A percentile compares a stretch with the other conserved stretches of the same genome.
Conservation (phyloP, 2,797 vertebrate genomes). For the Betta splendens region DNA sequence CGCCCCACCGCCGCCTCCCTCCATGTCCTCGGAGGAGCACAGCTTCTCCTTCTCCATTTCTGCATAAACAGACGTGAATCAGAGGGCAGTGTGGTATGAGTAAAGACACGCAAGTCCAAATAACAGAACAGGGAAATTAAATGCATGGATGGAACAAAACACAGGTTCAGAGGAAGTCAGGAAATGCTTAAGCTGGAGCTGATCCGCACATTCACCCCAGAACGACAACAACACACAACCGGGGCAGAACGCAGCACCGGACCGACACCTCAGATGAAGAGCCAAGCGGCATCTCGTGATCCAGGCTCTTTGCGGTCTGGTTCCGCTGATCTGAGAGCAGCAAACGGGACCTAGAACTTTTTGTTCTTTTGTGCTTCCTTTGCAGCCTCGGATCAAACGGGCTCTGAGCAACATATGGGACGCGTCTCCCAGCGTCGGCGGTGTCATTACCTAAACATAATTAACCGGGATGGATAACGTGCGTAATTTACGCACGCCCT, state of each 20-base stretch:
- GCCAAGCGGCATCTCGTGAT: background rate
- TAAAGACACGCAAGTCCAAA: too few species aligned
- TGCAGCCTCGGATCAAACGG: slow-evolving; percentile 16
- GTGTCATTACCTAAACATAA: fast-evolving
- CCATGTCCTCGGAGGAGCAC: slow-evolving; percentile 68
- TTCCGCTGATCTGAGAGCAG: slow-evolving; percentile 10
- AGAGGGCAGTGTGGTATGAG: background rate
- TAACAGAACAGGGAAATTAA: too few species aligned
- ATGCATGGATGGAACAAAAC: background rate
- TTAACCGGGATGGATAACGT: fast-evolving
- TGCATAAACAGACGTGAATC: slow-evolving; percentile 41
- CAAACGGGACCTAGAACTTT: slow-evolving; percentile 65
- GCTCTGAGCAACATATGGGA: slow-evolving; percentile 20
- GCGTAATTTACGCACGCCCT: fast-evolving
- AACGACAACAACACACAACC: slow-evolving; percentile 1
- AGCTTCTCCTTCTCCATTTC: slow-evolving; percentile 83
- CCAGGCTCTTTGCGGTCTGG: background rate
- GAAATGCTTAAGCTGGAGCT: background rate
- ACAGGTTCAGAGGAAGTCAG: background rate
- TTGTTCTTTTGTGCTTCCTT: slow-evolving; percentile 67
- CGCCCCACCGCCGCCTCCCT: slow-evolving; percentile 56
- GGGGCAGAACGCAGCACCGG: background rate
- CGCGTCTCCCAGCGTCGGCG: background rate
- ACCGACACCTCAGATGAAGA: background rate
- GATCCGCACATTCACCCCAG: slow-evolving; percentile 2